Percentiles rank a stretch among this genome's conserved stretches.
phyloP scores from a whole-genome alignment of 1,140 invertebrate genomes.

The Drosophila athabasca region DNA sequence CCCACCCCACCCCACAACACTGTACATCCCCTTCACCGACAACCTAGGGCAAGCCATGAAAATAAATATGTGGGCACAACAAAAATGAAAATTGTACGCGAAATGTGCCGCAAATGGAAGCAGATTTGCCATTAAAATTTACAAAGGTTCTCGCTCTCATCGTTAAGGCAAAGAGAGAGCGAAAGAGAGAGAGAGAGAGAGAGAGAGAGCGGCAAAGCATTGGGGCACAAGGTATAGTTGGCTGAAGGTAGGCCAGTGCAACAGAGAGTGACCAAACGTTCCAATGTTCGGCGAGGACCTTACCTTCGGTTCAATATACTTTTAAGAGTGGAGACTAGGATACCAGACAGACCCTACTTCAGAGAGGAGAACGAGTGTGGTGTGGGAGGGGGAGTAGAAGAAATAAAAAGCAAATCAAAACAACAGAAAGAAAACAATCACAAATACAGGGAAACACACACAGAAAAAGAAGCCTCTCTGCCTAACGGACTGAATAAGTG shows the following conservation, averaged over 20 bases:
- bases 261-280: no score
- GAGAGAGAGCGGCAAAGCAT: slow-evolving; percentile 4
- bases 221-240: not conserved
- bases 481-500: slow-evolving; percentile 32
- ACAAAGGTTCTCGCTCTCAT: slow-evolving; percentile 57
- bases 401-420: slow-evolving; percentile 43
- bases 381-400: slow-evolving; percentile 18
- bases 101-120: slow-evolving; percentile 81
- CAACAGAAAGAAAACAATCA: slow-evolving; percentile 66
- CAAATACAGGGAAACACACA: slow-evolving; percentile 38
- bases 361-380: slow-evolving; percentile 18
- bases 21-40: not conserved
- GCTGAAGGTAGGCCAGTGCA: no score
- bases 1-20: not conserved
- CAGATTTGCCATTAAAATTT: slow-evolving; percentile 81
- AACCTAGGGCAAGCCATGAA: slow-evolving; percentile 64
- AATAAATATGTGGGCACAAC: slow-evolving; percentile 82
- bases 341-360: no score
- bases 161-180: slow-evolving; percentile 14
- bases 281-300: no score
- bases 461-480: no score
- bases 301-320: no score
- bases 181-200: slow-evolving; percentile 27
- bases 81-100: slow-evolving; percentile 81
- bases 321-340: no score